phyloP scores from a whole-genome alignment of 2,797 vertebrate species.

The Ciconia nigra region DNA sequence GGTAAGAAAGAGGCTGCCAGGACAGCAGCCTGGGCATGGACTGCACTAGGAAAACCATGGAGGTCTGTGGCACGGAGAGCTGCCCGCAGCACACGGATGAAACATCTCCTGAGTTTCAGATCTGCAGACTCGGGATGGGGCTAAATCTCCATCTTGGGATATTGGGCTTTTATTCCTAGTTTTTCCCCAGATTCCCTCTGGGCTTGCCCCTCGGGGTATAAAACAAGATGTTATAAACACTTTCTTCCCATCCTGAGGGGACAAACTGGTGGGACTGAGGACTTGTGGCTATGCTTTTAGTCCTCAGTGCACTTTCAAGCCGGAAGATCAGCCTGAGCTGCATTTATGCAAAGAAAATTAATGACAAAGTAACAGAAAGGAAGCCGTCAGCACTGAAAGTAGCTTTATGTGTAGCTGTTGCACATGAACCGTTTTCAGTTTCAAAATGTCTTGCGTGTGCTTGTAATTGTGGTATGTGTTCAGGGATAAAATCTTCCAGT shows the following conservation, averaged over 20 bases:
- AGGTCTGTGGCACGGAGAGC: neutral
- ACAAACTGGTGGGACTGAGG: neutral
- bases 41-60: rapidly evolving
- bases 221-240: neutral
- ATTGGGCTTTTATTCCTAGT: neutral
- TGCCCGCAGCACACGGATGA: neutral
- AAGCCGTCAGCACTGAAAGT: neutral
- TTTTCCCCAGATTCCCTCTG: neutral
- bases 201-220: neutral
- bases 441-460: neutral
- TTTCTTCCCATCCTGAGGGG: neutral
- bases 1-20: slow-evolving; percentile 1
- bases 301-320: neutral
- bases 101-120: neutral
- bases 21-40: rapidly evolving
- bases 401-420: neutral
- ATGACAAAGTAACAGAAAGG: neutral
- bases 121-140: neutral
- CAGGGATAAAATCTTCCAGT: neutral
- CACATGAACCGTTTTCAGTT: neutral
- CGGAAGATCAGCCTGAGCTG: neutral
- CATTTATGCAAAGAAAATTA: neutral
- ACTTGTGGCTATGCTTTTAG: neutral
- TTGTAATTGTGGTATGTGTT: neutral
- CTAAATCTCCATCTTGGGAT: neutral